A percentile compares a stretch with the other conserved stretches of the same genome.
phyloP scores from a whole-genome alignment of 2,888 invertebrate genomes.

The Himalopsyche japonica region DNA sequence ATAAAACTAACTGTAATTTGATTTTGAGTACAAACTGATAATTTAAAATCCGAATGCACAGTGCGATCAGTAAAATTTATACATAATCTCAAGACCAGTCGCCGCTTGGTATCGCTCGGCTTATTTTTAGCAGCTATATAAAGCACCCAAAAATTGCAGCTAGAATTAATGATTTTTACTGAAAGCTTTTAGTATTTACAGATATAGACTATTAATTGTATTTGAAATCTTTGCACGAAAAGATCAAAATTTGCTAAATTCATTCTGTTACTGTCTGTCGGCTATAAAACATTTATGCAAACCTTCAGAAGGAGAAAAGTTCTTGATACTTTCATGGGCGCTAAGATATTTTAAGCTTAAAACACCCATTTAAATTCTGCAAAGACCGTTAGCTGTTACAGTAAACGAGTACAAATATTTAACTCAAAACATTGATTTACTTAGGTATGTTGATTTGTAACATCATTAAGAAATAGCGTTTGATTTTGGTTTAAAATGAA shows the following conservation, averaged over 20 bases:
- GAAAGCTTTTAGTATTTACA: not conserved
- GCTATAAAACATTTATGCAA: not conserved
- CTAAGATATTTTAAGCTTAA: constrained; percentile 21
- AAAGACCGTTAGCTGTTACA: constrained; percentile 25
- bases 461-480: constrained; percentile 9
- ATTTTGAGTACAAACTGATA: too few relatives aligned
- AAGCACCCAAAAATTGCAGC: too few relatives aligned
- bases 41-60: too few relatives aligned
- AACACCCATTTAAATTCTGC: constrained; percentile 35
- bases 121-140: too few relatives aligned
- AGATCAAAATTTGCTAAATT: not conserved
- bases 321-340: constrained; percentile 27
- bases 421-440: constrained; percentile 35
- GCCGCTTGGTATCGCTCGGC: too few relatives aligned
- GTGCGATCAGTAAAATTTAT: too few relatives aligned
- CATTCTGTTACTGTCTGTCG: not conserved
- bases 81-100: too few relatives aligned
- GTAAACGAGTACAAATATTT: constrained; percentile 35
- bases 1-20: too few relatives aligned
- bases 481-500: not conserved
- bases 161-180: not conserved
- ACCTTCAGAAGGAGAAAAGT: constrained; percentile 18
- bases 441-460: constrained; percentile 13
- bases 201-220: not conserved
- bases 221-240: not conserved